Conservation (phyloP, 2,113 vertebrate genomes). For the Heteronetta atricapilla region DNA sequence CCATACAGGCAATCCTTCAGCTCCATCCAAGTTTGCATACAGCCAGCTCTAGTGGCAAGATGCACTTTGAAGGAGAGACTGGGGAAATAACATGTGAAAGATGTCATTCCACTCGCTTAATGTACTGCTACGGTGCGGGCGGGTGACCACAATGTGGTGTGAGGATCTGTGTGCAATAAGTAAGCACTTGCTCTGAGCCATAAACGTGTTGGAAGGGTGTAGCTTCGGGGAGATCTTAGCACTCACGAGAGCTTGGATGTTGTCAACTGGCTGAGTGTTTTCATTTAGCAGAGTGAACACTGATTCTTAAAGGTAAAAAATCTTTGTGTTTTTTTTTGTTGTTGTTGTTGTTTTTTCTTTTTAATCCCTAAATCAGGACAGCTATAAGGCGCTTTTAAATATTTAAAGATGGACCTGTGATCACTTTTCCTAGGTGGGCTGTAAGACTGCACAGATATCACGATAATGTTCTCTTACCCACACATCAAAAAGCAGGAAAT, state of each 20-base stretch:
- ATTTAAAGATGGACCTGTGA: background rate
- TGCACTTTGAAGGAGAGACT: background rate
- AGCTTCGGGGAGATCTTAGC: background rate
- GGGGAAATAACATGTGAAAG: background rate
- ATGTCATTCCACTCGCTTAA: background rate
- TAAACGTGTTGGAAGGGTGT: background rate
- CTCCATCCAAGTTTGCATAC: background rate
- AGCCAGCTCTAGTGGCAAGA: background rate
- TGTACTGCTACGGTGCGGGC: rapidly evolving
- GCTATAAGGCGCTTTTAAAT: background rate
- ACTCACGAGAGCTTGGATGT: background rate
- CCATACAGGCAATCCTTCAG: background rate
- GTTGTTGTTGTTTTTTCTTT: too few species aligned
- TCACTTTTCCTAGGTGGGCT: background rate
- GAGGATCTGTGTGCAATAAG: background rate
- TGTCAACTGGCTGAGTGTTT: background rate
- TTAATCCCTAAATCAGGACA: background rate
- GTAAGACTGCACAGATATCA: background rate
- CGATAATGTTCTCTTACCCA: background rate
- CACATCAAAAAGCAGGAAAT: slow-evolving; percentile 81
- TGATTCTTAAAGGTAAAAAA: background rate
- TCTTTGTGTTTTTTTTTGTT: too few species aligned
- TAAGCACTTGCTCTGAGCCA: background rate
- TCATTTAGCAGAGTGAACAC: background rate
- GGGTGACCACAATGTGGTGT: background rate